Evolutionary conservation across 2,797 vertebrate species (phyloP).

Genomic region (Alcedo quadribrachys): DNA sequence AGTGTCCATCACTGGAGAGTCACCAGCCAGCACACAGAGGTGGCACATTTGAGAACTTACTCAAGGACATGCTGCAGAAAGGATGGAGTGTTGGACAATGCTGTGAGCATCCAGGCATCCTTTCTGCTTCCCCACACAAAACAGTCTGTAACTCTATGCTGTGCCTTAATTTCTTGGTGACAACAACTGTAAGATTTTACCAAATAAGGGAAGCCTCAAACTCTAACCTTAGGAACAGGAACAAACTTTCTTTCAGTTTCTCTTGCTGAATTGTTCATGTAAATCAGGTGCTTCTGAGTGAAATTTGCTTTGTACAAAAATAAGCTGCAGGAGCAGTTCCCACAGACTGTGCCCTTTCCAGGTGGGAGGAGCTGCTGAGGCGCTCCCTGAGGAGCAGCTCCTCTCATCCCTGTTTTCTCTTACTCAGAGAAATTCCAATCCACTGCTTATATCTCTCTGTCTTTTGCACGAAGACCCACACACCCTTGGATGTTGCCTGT

Average conservation of each 20-base stretch:
- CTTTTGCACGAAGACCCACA: neutral
- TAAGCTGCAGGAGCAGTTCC: neutral
- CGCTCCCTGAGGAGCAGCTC: neutral
- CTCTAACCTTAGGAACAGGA: neutral
- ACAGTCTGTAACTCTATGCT: neutral
- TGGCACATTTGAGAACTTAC: neutral
- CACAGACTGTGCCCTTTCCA: neutral
- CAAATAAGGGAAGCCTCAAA: neutral
- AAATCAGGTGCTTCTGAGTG: neutral
- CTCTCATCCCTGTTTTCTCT: neutral
- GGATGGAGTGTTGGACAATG: neutral
- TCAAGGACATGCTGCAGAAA: neutral
- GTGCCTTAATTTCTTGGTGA: neutral
- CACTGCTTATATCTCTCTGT: neutral
- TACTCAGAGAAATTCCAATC: neutral
- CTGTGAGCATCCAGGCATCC: neutral
- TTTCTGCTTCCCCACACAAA: neutral
- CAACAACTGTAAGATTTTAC: neutral
- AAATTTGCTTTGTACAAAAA: neutral
- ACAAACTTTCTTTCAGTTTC: neutral
- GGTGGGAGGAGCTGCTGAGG: neutral
- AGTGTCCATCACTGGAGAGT: neutral
- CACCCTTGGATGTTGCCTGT: neutral
- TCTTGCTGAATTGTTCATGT: neutral
- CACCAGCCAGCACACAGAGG: neutral